Conservation (phyloP, 2,113 vertebrate genomes). For the Vimba vimba region DNA sequence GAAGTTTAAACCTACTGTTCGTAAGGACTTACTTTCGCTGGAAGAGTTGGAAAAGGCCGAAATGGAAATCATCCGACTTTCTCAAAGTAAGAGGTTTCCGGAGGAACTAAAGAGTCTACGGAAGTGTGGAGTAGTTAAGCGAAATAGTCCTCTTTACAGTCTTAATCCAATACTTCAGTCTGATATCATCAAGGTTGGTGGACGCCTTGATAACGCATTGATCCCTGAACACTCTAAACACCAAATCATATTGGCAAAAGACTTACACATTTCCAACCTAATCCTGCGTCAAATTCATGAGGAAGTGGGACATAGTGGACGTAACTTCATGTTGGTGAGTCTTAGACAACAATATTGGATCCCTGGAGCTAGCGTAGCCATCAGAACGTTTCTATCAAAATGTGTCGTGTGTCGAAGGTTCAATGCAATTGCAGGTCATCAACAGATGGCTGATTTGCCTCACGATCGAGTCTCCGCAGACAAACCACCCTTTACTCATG, state of each 20-base stretch:
- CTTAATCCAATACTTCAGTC: slow-evolving; percentile 32
- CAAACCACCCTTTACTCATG: slow-evolving; percentile 29
- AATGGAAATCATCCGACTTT: slow-evolving; percentile 2
- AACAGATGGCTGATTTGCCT: slow-evolving; percentile 44
- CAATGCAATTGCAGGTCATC: background rate
- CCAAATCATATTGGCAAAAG: background rate
- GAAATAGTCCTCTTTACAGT: slow-evolving; percentile 36
- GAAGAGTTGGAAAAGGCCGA: slow-evolving; percentile 19
- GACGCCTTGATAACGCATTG: background rate
- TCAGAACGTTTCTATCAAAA: slow-evolving; percentile 21
- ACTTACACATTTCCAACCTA: background rate
- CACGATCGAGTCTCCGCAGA: slow-evolving; percentile 21
- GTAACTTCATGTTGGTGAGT: background rate
- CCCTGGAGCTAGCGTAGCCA: background rate
- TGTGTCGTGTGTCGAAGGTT: slow-evolving; percentile 18
- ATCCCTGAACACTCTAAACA: background rate
- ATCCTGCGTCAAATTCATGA: background rate
- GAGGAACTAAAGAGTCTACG: background rate
- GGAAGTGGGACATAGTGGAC: slow-evolving; percentile 9
- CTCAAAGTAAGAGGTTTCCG: slow-evolving; percentile 1
- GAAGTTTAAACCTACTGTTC: background rate
- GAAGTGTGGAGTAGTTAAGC: background rate
- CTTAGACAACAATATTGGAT: slow-evolving; percentile 48
- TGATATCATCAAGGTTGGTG: slow-evolving; percentile 41
- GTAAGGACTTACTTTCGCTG: background rate